Evolutionary conservation across 2,888 invertebrate species (phyloP), one percentile per base, ranked within the genome.

Genomic region (Parnassius smintheus): DNA sequence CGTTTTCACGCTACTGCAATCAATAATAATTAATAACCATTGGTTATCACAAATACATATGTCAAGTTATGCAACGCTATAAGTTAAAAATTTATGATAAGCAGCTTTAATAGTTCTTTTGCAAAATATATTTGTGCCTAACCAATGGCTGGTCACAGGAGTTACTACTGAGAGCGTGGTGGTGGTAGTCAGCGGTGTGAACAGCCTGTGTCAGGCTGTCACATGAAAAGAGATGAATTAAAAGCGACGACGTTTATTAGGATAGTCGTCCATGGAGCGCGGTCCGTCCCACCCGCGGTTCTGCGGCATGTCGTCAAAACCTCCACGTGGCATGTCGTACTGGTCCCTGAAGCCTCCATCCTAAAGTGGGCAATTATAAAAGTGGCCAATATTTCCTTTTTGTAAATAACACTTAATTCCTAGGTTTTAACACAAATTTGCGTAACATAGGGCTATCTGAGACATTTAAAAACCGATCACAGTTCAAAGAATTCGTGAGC

Each of bases 171-270:
- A 49, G 49, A 35, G 35, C 18, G 1, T 18, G 18, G 18, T 18
- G 0, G 18, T 18, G 41, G 44, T 13, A 57, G n/a, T 42, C 53
- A 49, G 18, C 60, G 52, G 56, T 45, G 64, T 58, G 56, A 60
- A 13, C 25, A 22, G 59, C 46, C 50, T 13, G 1, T 25, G 58
- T 56, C 13, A 50, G 53, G 58, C 22, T 11, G 52, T 54, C 50
- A 52, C 61, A 55, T 51, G 61, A 62, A 67, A 66, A 61, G 67
- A 9, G 22, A 45, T 64, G 65, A 67, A 77, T 90, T 93, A 94
- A 82, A 92, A 94, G 70, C 94, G 94, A 78, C 94, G 93, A 73
- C 94, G 92, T 88, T 94, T 94, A 87, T 92, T 93, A 76, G 94
- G 94, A 83, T 88, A 94, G 88, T 94, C 94, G 70, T 94, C 94